These are phyloP conservation scores for Candidula unifasciata DNA, from an alignment of 2,888 invertebrate genomes.

Conservation along the genomic window DNA sequence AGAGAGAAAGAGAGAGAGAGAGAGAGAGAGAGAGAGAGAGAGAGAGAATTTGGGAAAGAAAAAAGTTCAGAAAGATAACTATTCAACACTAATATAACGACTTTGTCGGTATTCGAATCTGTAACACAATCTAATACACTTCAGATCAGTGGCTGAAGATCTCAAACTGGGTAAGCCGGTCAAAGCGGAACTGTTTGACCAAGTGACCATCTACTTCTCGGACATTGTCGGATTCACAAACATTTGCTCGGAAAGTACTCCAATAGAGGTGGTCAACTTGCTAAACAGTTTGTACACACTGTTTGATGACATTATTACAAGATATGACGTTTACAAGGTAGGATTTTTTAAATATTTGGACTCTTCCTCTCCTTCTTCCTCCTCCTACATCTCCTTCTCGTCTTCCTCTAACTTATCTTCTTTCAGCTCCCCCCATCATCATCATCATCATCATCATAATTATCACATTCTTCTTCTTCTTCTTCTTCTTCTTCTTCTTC, in stretches of 20 bases:
- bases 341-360: neutral
- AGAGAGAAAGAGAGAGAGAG: too few relatives aligned
- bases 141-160: conserved; percentile 72
- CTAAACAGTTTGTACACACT: conserved; percentile 72
- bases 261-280: conserved; percentile 72
- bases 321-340: conserved; percentile 74
- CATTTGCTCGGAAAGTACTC: conserved; percentile 71
- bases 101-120: neutral
- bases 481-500: too few relatives aligned
- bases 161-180: conserved; percentile 70
- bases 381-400: neutral
- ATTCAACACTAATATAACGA: too few relatives aligned
- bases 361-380: too few relatives aligned
- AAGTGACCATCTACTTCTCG: conserved; percentile 73
- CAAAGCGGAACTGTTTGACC: conserved; percentile 72
- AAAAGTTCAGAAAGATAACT: too few relatives aligned
- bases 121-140: too few relatives aligned
- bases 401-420: too few relatives aligned
- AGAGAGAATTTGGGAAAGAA: too few relatives aligned
- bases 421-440: too few relatives aligned
- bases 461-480: too few relatives aligned
- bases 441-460: too few relatives aligned
- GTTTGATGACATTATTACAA: conserved; percentile 73
- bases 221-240: conserved; percentile 74
- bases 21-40: too few relatives aligned